Conservation (phyloP, 1,140 invertebrate genomes). For the Patella vulgata region DNA sequence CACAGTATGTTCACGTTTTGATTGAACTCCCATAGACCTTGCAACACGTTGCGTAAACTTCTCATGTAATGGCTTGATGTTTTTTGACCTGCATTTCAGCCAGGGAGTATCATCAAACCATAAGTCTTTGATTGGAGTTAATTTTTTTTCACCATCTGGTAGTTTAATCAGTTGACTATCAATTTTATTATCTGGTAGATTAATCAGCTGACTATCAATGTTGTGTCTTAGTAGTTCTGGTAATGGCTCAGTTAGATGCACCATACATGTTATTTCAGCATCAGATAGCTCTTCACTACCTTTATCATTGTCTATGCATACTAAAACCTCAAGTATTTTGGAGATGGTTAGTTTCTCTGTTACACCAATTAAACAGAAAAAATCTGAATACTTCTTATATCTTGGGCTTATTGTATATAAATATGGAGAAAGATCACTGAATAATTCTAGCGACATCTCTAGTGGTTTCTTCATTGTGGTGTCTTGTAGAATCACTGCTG, state of each 20-base stretch:
- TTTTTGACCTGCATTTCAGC: slow-evolving; percentile 4
- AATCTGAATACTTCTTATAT: no score
- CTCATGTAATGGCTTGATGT: slow-evolving; percentile 32
- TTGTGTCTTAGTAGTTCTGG: background rate
- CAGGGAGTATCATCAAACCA: slow-evolving; percentile 39
- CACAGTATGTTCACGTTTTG: slow-evolving; percentile 33
- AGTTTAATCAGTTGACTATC: slow-evolving; percentile 9
- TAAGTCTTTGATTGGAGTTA: slow-evolving; percentile 16
- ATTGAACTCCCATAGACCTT: slow-evolving; percentile 31
- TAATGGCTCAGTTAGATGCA: background rate
- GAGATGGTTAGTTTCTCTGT: no score
- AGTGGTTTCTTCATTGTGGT: no score
- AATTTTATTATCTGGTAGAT: background rate
- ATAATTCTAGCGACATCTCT: no score
- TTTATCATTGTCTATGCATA: no score
- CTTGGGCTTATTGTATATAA: no score
- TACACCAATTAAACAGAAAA: no score
- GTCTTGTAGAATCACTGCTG: background rate
- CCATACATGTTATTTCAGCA: background rate
- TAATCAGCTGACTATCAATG: no score
- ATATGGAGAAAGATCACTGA: no score
- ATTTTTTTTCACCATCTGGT: slow-evolving; percentile 22
- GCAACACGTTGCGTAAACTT: slow-evolving; percentile 35
- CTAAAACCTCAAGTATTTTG: no score
- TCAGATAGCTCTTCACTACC: background rate